Base-by-base conservation (phyloP, 53 echinoderm and acorn worm species). In the Echinometra lucunter region DNA sequence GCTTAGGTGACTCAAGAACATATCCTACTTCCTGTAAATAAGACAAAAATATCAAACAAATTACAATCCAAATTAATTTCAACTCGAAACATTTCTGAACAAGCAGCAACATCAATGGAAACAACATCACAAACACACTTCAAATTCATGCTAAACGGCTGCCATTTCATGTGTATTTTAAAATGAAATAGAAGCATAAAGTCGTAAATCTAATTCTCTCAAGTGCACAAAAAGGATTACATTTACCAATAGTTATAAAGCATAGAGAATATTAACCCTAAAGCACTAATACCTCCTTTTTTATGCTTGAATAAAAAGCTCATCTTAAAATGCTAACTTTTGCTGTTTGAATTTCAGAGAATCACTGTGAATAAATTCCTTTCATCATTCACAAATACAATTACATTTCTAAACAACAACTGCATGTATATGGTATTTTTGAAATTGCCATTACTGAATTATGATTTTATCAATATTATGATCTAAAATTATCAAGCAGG, bases 11-110 rank as follows among this genome's bases (percentile, higher is more conserved):
- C 57, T 96, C 94, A 7, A 98, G 66, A 30, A 98, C 96, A 81
- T 98, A 93, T 32, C 66, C 28, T 34, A 96, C 99, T 95, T 98
- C 99, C 99, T 98, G 94, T 66, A 25, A 78, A 67, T 55, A 94
- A 95, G 63, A 82, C 7, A 25, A 91, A 69, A 19, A 53, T 42
- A n/a, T n/a, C n/a, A 6, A 19, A 78, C 18, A 19, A 40, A 78
- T 40, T 78, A 38, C 6, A 78, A 18, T 78, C 32, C 12, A 32
- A 72, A 12, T 34, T 34, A 30, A 63, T 25, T 6, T 53, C 8
- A 53, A 53, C 0, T 63, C 19, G 16, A 12, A 13, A 63, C 17
- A 21, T 63, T 63, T 63, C 23, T 15, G 19, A 19, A 21, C 19
- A 63, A 1, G 23, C 63, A 63, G 21, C 21, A 3, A 63, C 17